Evolutionary conservation across 2,888 invertebrate species (phyloP).

Genomic region (Ochlodes sylvanus): DNA sequence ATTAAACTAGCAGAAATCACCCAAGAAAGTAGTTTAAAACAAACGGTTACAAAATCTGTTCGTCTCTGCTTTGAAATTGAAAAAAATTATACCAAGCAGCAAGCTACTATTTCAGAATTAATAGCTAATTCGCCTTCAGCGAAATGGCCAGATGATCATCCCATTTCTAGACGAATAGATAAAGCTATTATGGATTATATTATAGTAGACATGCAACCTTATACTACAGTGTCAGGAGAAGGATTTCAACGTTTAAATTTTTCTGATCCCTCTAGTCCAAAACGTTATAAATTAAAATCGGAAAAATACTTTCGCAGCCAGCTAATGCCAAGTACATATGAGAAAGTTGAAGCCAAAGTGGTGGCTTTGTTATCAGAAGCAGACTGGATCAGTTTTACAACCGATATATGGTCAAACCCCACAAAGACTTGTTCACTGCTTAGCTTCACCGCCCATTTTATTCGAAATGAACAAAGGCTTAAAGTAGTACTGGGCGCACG

Average conservation of each 20-base stretch:
- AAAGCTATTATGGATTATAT: constrained; percentile 35
- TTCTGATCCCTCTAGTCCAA: constrained; percentile 35
- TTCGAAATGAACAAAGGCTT: constrained; percentile 34
- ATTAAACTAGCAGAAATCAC: constrained; percentile 31
- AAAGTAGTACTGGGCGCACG: constrained; percentile 32
- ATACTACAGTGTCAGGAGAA: constrained; percentile 35
- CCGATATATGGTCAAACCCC: constrained; percentile 39
- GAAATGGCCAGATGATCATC: constrained; percentile 35
- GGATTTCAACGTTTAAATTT: constrained; percentile 38
- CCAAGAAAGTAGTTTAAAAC: constrained; percentile 26
- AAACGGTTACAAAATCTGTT: constrained; percentile 10
- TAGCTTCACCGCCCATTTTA: constrained; percentile 38
- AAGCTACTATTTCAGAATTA: constrained; percentile 28
- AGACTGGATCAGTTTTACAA: constrained; percentile 15
- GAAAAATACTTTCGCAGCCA: constrained; percentile 38
- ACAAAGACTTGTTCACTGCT: constrained; percentile 40
- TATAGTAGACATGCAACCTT: constrained; percentile 36
- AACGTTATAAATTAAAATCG: constrained; percentile 25
- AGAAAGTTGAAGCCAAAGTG: constrained; percentile 35
- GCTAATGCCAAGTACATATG: constrained; percentile 30
- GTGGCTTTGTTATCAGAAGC: constrained; percentile 19
- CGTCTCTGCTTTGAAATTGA: constrained; percentile 1
- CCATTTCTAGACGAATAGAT: constrained; percentile 36
- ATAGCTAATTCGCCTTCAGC: constrained; percentile 19
- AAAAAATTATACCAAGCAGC: constrained; percentile 23